A percentile compares a stretch with the other conserved stretches of the same genome.
These are phyloP conservation scores for Spodoptera littoralis DNA, from an alignment of 2,888 invertebrate species.

Conservation along the genomic window DNA sequence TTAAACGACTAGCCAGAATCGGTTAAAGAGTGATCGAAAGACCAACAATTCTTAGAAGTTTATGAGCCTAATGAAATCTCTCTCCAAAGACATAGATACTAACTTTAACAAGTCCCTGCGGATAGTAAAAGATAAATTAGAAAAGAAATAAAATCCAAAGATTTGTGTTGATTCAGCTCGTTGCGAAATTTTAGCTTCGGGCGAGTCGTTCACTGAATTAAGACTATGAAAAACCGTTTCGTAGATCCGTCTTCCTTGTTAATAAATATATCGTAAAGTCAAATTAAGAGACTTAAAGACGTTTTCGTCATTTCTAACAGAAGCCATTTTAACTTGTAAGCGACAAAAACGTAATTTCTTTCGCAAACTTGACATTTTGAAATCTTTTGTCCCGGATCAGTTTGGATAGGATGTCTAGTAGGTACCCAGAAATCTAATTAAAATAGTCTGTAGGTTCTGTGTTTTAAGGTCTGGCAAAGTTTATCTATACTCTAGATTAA, in stretches of 20 bases:
- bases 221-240: constrained; percentile 25
- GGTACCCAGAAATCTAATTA: neutral
- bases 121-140: constrained; percentile 41
- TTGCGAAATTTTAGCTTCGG: constrained; percentile 27
- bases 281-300: constrained; percentile 27
- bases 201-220: constrained; percentile 29
- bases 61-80: constrained; percentile 37
- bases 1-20: constrained; percentile 8
- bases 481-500: too few relatives aligned
- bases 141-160: constrained; percentile 46
- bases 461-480: too few relatives aligned
- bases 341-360: constrained; percentile 10
- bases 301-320: constrained; percentile 16
- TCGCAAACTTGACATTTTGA: neutral
- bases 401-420: neutral
- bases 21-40: constrained; percentile 20
- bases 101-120: constrained; percentile 22
- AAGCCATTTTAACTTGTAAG: constrained; percentile 13
- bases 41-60: constrained; percentile 37
- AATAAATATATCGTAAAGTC: constrained; percentile 37
- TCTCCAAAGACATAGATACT: constrained; percentile 46
- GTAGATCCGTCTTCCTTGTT: constrained; percentile 16
- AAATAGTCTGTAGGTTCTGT: too few relatives aligned
- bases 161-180: constrained; percentile 37
- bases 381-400: neutral